Evolutionary conservation across 2,797 vertebrate species (phyloP).

Genomic region (Manis crassicaudata): DNA sequence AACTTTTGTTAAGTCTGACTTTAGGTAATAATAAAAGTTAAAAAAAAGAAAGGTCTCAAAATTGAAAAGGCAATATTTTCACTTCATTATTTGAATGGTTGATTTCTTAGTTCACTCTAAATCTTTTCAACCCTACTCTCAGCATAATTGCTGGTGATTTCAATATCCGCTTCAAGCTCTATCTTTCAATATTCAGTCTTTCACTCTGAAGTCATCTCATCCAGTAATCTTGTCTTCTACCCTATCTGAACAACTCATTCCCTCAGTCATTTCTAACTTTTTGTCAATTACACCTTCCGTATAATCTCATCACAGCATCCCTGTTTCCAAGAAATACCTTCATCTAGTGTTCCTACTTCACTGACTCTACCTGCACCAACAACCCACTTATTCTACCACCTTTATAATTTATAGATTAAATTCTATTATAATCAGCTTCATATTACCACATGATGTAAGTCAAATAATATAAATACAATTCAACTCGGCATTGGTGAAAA

Average conservation of each 20-base stretch:
- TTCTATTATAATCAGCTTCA: not conserved
- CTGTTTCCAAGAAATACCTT: not conserved
- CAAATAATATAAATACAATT: slow-evolving; percentile 52
- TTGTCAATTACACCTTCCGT: not conserved
- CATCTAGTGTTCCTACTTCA: not conserved
- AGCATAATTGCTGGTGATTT: not conserved
- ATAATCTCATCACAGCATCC: not conserved
- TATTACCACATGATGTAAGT: slow-evolving; percentile 3
- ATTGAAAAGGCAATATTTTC: slow-evolving; percentile 17
- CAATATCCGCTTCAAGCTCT: not conserved
- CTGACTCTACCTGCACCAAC: not conserved
- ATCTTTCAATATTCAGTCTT: not conserved
- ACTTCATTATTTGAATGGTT: not conserved
- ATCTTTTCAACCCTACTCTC: not conserved
- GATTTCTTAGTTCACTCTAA: not conserved
- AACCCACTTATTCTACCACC: not conserved
- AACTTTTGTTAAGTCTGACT: slow-evolving; percentile 22
- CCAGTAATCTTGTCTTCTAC: not conserved
- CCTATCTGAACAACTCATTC: not conserved
- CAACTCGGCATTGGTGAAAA: slow-evolving; percentile 42
- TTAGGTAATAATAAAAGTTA: not conserved
- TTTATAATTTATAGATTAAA: not conserved
- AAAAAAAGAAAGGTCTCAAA: not conserved
- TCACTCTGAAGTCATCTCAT: not conserved
- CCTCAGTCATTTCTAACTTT: not conserved